Conservation (phyloP, 2,888 invertebrate species). For the Tachina fera region DNA sequence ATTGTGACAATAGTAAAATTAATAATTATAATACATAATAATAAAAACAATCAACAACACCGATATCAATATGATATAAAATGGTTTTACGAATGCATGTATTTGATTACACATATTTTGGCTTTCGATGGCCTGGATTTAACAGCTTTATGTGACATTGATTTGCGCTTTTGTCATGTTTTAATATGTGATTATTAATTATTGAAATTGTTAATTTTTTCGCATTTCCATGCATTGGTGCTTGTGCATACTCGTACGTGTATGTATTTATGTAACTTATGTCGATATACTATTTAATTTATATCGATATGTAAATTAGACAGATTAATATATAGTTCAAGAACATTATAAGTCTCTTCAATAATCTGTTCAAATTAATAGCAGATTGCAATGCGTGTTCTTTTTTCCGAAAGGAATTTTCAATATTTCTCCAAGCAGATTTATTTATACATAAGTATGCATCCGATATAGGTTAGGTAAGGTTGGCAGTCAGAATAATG, state of each 20-base stretch:
- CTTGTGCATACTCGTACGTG: neutral
- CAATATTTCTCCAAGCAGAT: too few species aligned
- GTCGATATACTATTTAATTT: neutral
- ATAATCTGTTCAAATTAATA: too few species aligned
- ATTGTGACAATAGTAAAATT: conserved; percentile 78
- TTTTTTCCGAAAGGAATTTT: too few species aligned
- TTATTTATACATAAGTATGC: too few species aligned
- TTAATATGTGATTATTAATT: conserved; percentile 41
- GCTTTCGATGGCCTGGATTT: conserved; percentile 23
- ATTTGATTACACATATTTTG: conserved; percentile 47
- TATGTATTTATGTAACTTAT: neutral
- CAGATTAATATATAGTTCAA: too few species aligned
- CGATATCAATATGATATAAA: conserved; percentile 38
- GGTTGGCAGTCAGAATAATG: too few species aligned
- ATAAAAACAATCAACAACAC: conserved; percentile 57
- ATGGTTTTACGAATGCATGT: conserved; percentile 47
- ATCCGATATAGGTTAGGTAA: too few species aligned
- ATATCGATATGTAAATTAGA: too few species aligned
- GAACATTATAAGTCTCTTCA: too few species aligned
- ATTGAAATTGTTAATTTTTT: neutral
- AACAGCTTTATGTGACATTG: conserved; percentile 67
- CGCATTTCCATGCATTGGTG: neutral
- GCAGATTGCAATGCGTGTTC: too few species aligned
- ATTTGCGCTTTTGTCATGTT: conserved; percentile 68
- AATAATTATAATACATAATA: conserved; percentile 73